Base-by-base conservation (phyloP, 1,140 invertebrate species). In the Cherax quadricarinatus region DNA sequence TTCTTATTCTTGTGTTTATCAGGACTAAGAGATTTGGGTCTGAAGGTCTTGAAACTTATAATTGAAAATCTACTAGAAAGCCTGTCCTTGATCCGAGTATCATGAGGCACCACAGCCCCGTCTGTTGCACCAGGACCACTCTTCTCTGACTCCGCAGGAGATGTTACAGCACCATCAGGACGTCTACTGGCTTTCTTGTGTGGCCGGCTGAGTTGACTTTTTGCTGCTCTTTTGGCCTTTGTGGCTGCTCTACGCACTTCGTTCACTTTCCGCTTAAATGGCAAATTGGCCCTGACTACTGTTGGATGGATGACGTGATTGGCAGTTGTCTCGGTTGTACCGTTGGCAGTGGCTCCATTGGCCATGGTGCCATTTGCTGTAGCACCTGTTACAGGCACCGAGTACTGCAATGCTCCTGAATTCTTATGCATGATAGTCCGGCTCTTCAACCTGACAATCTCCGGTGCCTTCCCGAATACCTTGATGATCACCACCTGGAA, bases 291-390 rank as follows among this genome's bases (percentile, higher is more conserved):
- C 53, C 93, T 86, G n/a, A 94, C 93, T 10, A 93, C 92, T 4
- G 93, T 94, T 4, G 93, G 93, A 53, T 94, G 92, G 30, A 94
- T 89, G 12, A 94, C 93, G 48, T 92, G 91, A 62, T 93, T 94
- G 62, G 92, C 80, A 7, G 84, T 21, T 78, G 79, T 80, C 48
- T 89, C 80, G 5, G 89, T 87, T 51, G 82, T 88, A 18, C 87
- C 93, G n/a, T 89, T 92, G 60, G 91, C 81, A 6, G 87, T 81
- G 60, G 90, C 60, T 14, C 88, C 88, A 60, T 90, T 90, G 41
- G 88, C 88, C 10, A 66, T 85, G 49, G 82, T 60, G 24, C 88
- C 88, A 78, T 82, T 86, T n/a, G 73, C 84, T 41, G 86, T 80
- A 79, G 87, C 70, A 57, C 82, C 91, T 62, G 84, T 87, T 12